Base-by-base conservation (phyloP, 2,888 invertebrate genomes). In the Frankliniella fusca region DNA sequence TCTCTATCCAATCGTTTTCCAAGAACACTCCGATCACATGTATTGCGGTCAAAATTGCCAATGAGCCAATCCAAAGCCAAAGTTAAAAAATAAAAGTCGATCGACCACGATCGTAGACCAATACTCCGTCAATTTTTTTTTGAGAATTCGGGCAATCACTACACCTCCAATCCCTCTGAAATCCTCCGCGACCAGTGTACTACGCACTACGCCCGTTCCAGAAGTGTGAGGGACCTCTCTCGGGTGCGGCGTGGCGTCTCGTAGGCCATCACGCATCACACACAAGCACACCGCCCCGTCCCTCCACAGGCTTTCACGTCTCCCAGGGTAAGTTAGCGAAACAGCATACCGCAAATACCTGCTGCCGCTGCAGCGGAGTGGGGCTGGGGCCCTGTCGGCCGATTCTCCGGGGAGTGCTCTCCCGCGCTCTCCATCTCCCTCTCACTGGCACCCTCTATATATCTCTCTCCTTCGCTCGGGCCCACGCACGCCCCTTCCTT, bases 341-440 rank as follows among this genome's bases (percentile, higher is more conserved):
- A 70, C 70, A 70, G 70, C 70, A 70, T 70, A 23, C 70, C 70
- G 23, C 70, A 70, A 70, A 70, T 70, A 70, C 70, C 70, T 70
- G 70, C n/a, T 23, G 70, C 70, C 23, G 70, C n/a, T 23, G 70
- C 70, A 0, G n/a, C 3, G 70, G 70, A 70, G 70, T 23, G 10
- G 70, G 23, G 70, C 3, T 9, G 23, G 38, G 38, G 3, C 38
- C 38, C 38, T 5, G 5, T 5, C 38, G n/a, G n/a, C n/a, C n/a
- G n/a, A 50, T 9, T 70, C 70, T 3, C 70, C n/a, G 70, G 70
- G 70, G 70, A 70, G 70, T n/a, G 70, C 70, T 70, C 70, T 11
- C 70, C 5, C 70, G 23, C 23, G 5, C 54, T 54, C 54, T 54
- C 15, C 8, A 2, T 54, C 54, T 54, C 54, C 18, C 54, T 54